These are phyloP conservation scores for Dendroctonus ponderosae DNA, from an alignment of 1,140 invertebrate genomes.

Conservation along the genomic window DNA sequence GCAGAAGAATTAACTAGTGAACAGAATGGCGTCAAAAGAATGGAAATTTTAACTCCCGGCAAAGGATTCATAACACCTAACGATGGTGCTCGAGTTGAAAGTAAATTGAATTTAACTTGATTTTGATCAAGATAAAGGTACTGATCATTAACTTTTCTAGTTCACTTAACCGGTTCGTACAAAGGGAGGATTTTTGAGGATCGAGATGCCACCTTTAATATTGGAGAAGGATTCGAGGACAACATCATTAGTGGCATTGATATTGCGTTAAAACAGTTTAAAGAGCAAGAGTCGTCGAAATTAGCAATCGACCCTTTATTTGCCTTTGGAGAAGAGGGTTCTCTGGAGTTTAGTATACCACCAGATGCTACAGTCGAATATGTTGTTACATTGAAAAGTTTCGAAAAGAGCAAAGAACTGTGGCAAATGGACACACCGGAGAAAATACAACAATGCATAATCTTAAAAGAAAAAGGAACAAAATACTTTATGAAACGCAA, in stretches of 20 bases:
- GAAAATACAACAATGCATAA: slow-evolving; percentile 77
- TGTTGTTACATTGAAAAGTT: slow-evolving; percentile 74
- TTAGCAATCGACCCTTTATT: slow-evolving; percentile 76
- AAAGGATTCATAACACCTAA: slow-evolving; percentile 69
- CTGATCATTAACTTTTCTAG: slow-evolving; percentile 52
- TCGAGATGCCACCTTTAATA: slow-evolving; percentile 73
- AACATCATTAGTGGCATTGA: slow-evolving; percentile 84
- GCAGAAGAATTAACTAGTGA: slow-evolving; percentile 83
- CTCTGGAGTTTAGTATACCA: slow-evolving; percentile 72
- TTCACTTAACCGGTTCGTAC: slow-evolving; percentile 74
- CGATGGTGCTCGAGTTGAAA: slow-evolving; percentile 75
- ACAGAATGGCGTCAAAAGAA: slow-evolving; percentile 78
- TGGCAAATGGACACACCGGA: slow-evolving; percentile 80
- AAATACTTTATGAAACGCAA: slow-evolving; percentile 84
- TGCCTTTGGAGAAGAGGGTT: slow-evolving; percentile 77
- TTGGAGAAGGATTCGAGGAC: slow-evolving; percentile 81
- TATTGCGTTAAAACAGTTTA: slow-evolving; percentile 79
- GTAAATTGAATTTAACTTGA: slow-evolving; percentile 51
- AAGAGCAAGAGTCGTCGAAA: slow-evolving; percentile 74
- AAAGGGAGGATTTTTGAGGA: slow-evolving; percentile 71
- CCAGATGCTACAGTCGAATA: slow-evolving; percentile 79
- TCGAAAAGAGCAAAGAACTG: slow-evolving; percentile 77
- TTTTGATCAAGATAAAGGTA: background rate
- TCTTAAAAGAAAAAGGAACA: slow-evolving; percentile 89
- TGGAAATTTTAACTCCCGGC: slow-evolving; percentile 65